phyloP scores from a whole-genome alignment of 2,113 vertebrate genomes.

The Myotis brandtii region DNA sequence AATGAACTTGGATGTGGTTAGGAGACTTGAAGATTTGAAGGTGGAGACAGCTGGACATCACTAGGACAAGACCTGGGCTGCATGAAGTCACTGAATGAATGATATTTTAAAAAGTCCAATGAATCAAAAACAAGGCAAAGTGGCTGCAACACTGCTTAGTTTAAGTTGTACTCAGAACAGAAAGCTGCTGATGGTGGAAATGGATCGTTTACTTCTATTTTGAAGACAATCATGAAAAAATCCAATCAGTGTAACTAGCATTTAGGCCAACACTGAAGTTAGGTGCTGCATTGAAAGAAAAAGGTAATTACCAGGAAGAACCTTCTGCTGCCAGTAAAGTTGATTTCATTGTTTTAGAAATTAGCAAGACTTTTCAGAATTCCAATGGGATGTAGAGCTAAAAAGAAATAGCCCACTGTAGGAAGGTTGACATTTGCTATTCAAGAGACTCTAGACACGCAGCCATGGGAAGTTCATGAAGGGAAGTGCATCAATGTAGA shows the following conservation, averaged over 20 bases:
- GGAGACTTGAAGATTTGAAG: neutral
- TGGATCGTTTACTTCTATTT: neutral
- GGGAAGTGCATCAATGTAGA: neutral
- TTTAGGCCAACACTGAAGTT: neutral
- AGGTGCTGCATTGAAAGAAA: neutral
- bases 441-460: neutral
- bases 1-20: neutral
- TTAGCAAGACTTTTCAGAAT: constrained; percentile 8
- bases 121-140: neutral
- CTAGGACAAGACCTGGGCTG: neutral
- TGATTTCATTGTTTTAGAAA: neutral
- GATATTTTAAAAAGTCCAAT: neutral
- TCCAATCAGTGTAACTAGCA: neutral
- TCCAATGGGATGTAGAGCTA: neutral
- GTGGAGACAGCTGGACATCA: neutral
- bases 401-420: neutral
- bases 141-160: neutral
- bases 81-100: neutral
- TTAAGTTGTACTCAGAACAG: neutral
- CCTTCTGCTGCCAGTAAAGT: neutral
- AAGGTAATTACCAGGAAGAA: neutral
- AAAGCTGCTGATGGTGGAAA: neutral
- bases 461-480: neutral
- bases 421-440: neutral
- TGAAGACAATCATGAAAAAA: neutral